These are phyloP conservation scores for Julus scandinavius DNA, from an alignment of 2,888 invertebrate species.

Conservation along the genomic window DNA sequence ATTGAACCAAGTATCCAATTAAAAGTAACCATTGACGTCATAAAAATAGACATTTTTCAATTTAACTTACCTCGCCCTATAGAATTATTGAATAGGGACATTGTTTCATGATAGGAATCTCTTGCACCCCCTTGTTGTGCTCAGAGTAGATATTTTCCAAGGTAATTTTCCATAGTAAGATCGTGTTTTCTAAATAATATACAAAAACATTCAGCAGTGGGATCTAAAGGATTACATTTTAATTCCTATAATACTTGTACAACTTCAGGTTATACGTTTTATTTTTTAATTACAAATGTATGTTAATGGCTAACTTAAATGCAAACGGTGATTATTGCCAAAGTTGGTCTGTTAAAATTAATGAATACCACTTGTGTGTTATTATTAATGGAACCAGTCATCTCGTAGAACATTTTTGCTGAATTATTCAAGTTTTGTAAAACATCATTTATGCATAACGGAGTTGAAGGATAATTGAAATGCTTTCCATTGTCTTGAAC, in stretches of 20 bases:
- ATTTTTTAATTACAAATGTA: not conserved
- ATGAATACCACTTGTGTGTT: not conserved
- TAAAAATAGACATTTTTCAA: not conserved
- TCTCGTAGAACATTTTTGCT: not conserved
- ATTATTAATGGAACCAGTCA: not conserved
- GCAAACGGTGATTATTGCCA: not conserved
- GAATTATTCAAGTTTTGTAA: not conserved
- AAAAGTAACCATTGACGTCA: not conserved
- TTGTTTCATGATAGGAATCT: too few species aligned
- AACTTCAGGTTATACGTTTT: not conserved
- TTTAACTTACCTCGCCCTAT: not conserved
- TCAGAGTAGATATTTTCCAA: too few species aligned
- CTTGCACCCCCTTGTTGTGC: too few species aligned
- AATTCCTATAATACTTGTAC: too few species aligned
- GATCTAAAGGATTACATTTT: too few species aligned
- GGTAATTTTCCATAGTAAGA: too few species aligned
- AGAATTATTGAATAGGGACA: not conserved
- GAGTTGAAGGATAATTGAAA: slow-evolving; percentile 17
- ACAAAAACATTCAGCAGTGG: too few species aligned
- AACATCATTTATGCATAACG: not conserved
- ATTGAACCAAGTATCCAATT: not conserved
- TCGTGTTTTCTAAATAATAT: too few species aligned
- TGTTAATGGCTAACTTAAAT: not conserved
- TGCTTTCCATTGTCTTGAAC: slow-evolving; percentile 42
- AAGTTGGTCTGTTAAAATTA: not conserved